These are phyloP conservation scores for Germaria angustata DNA, from an alignment of 2,888 invertebrate genomes.

Conservation along the genomic window DNA sequence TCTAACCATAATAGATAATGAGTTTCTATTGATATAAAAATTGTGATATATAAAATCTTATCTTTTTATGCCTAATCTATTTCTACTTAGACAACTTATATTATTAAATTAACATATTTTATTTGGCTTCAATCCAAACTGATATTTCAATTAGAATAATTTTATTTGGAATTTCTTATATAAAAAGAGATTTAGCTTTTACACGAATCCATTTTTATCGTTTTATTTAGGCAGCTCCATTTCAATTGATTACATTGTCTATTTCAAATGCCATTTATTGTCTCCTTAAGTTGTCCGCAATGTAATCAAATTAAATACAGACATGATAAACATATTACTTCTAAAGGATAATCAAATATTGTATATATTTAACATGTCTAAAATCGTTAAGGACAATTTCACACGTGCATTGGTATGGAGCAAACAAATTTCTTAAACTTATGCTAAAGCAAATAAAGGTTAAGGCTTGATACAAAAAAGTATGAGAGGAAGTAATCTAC, in stretches of 20 bases:
- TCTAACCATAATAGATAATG: too few relatives aligned
- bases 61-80: too few relatives aligned
- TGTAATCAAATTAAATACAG: slow-evolving; percentile 59
- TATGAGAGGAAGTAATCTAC: neutral
- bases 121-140: too few relatives aligned
- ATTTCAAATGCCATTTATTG: slow-evolving; percentile 55
- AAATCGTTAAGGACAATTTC: neutral
- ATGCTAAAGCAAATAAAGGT: neutral
- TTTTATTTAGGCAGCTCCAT: neutral
- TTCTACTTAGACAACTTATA: too few relatives aligned
- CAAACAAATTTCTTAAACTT: slow-evolving; percentile 23
- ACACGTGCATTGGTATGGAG: slow-evolving; percentile 6
- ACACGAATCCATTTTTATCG: too few relatives aligned
- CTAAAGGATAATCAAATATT: slow-evolving; percentile 57
- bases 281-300: slow-evolving; percentile 45
- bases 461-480: neutral
- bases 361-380: slow-evolving; percentile 32
- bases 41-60: too few relatives aligned
- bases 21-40: too few relatives aligned
- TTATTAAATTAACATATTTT: too few relatives aligned
- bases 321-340: slow-evolving; percentile 52
- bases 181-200: too few relatives aligned
- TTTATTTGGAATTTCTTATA: too few relatives aligned
- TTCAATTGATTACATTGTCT: slow-evolving; percentile 37
- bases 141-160: too few relatives aligned